Evolutionary conservation across 2,797 vertebrate genomes (phyloP).

Genomic region (Pelochelys cantorii): DNA sequence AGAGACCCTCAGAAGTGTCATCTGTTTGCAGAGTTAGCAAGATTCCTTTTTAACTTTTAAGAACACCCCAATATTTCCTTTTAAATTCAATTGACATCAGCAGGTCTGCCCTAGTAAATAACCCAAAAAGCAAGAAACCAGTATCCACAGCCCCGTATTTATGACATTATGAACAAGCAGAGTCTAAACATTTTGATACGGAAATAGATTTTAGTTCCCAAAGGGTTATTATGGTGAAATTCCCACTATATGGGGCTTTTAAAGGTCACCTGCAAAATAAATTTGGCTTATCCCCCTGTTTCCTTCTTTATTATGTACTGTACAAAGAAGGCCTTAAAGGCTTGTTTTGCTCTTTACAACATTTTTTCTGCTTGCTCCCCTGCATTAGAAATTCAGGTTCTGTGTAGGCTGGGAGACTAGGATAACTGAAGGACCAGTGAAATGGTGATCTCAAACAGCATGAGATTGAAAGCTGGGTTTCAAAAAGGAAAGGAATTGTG

Average conservation of each 20-base stretch:
- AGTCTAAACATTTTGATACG: background rate
- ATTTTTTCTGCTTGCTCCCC: background rate
- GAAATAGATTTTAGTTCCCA: background rate
- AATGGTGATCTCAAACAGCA: background rate
- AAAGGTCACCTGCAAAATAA: constrained; percentile 26
- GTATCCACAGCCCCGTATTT: background rate
- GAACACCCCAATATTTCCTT: background rate
- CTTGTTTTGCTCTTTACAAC: constrained; percentile 3
- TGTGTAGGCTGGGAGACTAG: background rate
- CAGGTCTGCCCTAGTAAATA: background rate
- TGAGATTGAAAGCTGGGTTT: constrained; percentile 14
- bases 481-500: constrained; percentile 37
- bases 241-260: background rate
- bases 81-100: background rate
- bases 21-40: background rate
- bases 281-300: background rate
- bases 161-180: background rate
- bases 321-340: background rate
- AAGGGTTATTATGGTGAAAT: background rate
- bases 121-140: constrained; percentile 1
- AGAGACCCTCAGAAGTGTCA: background rate
- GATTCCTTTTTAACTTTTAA: background rate
- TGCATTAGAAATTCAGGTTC: background rate
- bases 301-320: background rate
- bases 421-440: constrained; percentile 8